These are phyloP conservation scores for Saccopteryx leptura DNA, from an alignment of 2,113 vertebrate genomes.

Conservation along the genomic window DNA sequence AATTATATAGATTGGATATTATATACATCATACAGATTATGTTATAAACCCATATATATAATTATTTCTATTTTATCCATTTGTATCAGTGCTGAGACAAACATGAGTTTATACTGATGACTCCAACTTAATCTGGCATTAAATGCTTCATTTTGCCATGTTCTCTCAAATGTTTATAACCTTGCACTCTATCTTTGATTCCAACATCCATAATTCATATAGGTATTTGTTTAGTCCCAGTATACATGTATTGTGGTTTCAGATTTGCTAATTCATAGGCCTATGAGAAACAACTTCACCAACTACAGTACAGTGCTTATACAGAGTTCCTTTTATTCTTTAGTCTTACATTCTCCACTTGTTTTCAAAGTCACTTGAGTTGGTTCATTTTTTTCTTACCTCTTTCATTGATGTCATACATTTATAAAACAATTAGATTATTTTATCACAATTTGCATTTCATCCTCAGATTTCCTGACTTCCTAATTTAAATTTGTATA, in stretches of 20 bases:
- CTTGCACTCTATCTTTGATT: not conserved
- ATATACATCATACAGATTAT: not conserved
- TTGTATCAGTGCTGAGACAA: not conserved
- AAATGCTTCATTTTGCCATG: not conserved
- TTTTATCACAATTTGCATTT: not conserved
- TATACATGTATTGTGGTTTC: not conserved
- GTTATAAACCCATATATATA: not conserved
- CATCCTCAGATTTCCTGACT: not conserved
- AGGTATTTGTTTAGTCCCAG: not conserved
- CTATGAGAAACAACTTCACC: not conserved
- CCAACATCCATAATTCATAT: not conserved
- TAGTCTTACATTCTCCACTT: not conserved
- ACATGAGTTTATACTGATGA: not conserved
- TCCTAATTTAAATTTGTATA: not conserved
- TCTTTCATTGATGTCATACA: not conserved
- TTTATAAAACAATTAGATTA: not conserved
- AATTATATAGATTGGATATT: not conserved
- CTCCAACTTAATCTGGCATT: not conserved
- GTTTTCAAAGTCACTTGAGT: not conserved
- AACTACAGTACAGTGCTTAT: not conserved
- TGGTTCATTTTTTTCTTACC: rapidly evolving
- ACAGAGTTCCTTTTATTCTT: not conserved
- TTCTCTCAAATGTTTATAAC: not conserved
- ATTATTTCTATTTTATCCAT: not conserved
- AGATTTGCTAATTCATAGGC: not conserved